Evolutionary conservation across 2,888 invertebrate genomes (phyloP).

Genomic region (Drosophila flavopinicola): DNA sequence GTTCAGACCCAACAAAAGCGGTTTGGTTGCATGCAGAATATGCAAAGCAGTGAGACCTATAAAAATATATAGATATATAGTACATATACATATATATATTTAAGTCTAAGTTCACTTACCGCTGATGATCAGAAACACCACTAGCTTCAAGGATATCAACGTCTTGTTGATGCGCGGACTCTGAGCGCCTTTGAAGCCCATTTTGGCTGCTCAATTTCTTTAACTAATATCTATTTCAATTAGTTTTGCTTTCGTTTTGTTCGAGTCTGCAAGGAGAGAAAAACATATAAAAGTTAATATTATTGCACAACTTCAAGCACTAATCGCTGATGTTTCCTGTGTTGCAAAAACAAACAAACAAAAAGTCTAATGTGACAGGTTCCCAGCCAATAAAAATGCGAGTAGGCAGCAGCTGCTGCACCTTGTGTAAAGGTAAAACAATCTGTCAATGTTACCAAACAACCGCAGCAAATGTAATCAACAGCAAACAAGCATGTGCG

Average conservation of each 20-base stretch:
- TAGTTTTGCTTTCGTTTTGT: conserved; percentile 4
- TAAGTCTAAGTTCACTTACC: conserved; percentile 85
- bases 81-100: background rate
- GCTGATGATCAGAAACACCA: conserved; percentile 92
- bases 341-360: background rate
- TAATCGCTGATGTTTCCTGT: conserved; percentile 11
- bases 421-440: conserved; percentile 25
- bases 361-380: background rate
- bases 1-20: conserved; percentile 87
- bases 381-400: background rate
- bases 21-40: conserved; percentile 90
- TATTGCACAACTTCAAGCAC: no score
- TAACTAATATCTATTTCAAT: conserved; percentile 2
- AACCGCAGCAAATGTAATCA: conserved; percentile 34
- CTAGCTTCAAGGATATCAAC: conserved; percentile 91
- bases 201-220: conserved; percentile 36
- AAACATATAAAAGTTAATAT: background rate
- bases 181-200: conserved; percentile 77
- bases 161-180: conserved; percentile 87
- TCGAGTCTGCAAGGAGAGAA: conserved; percentile 9
- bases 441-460: conserved; percentile 25
- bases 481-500: background rate
- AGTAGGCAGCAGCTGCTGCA: conserved; percentile 21
- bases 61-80: background rate
- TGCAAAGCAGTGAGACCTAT: conserved; percentile 92